Evolutionary conservation across 1,140 invertebrate genomes (phyloP).

Genomic region (Charaxes varanes): DNA sequence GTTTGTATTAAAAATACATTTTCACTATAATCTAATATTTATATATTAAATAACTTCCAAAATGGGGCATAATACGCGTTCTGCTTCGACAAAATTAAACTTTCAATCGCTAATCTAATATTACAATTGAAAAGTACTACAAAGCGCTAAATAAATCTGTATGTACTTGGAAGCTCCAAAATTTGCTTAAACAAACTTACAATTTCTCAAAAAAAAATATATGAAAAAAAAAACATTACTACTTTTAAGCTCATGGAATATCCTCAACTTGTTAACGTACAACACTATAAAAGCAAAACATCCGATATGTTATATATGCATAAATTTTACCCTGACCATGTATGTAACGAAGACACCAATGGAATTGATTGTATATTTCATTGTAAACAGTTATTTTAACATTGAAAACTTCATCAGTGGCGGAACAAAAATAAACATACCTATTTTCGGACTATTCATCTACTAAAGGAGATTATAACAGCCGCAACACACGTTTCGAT

Average conservation of each 20-base stretch:
- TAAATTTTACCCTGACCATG: slow-evolving; percentile 16
- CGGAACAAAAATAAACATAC: no score
- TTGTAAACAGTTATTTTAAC: no score
- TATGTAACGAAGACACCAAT: slow-evolving; percentile 5
- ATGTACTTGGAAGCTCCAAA: slow-evolving; percentile 22
- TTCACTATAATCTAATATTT: no score
- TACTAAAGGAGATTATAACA: no score
- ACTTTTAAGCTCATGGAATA: slow-evolving; percentile 31
- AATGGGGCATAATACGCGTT: slow-evolving; percentile 27
- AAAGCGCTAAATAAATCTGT: slow-evolving; percentile 21
- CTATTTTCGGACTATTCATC: no score
- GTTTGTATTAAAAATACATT: no score
- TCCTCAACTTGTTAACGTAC: slow-evolving; percentile 18
- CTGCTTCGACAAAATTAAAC: no score
- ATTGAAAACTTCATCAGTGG: no score
- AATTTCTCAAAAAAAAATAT: slow-evolving; percentile 25
- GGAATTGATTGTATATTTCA: no score
- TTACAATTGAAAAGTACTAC: slow-evolving; percentile 12
- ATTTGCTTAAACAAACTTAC: slow-evolving; percentile 26
- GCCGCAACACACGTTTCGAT: no score
- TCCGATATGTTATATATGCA: slow-evolving; percentile 17
- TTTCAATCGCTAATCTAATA: background rate
- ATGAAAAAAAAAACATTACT: slow-evolving; percentile 21
- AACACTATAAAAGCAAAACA: slow-evolving; percentile 11
- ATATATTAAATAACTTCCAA: slow-evolving; percentile 17